Base-by-base conservation (phyloP, 2,888 invertebrate species). In the Acholoe squamosa region DNA sequence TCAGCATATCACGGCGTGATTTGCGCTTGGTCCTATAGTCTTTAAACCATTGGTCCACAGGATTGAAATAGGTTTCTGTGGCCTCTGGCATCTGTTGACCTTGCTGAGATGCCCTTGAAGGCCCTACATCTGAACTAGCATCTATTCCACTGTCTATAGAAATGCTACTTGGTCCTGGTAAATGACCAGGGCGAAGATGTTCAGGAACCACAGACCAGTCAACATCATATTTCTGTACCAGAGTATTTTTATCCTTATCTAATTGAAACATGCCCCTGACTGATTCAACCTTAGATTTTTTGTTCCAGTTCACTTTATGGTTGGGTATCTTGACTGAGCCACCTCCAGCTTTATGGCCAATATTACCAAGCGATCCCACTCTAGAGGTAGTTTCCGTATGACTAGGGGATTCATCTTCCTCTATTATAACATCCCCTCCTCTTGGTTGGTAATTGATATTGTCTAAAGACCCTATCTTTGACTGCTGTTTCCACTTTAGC, bases 351-450 rank as follows among this genome's bases (percentile, higher is more conserved):
- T 97, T 98, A 96, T 98, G 98, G 92, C 97, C 97, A 51, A 98
- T 97, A 96, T 98, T 98, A n/a, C 98, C 97, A 95, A 98, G 96
- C 0, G 98, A 98, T 28, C 98, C 98, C 94, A 98, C 98, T 96
- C 98, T 98, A 34, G 98, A 98, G 95, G 22, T 52, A 31, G 77
- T n/a, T 5, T 33, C 84, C 0, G 51, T 54, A n/a, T 12, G 52
- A 19, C 12, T 28, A 54, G 56, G 54, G 1, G 19, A 3, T 22
- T 86, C 86, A 1, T 86, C 86, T 28, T 86, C 86, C 84, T 43
- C 51, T 51, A 71, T 56, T 22, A 43, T 56, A 22, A 90, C 90
- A 25, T 89, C 52, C n/a, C 89, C 80, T 31, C 89, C 89, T 16
- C 33, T 25, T 19, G 89, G 89, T 34, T 52, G 61, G 52, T 89